A percentile compares a stretch with the other conserved stretches of the same genome.
phyloP scores from a whole-genome alignment of 2,888 invertebrate genomes.

The Conus canariensis region DNA sequence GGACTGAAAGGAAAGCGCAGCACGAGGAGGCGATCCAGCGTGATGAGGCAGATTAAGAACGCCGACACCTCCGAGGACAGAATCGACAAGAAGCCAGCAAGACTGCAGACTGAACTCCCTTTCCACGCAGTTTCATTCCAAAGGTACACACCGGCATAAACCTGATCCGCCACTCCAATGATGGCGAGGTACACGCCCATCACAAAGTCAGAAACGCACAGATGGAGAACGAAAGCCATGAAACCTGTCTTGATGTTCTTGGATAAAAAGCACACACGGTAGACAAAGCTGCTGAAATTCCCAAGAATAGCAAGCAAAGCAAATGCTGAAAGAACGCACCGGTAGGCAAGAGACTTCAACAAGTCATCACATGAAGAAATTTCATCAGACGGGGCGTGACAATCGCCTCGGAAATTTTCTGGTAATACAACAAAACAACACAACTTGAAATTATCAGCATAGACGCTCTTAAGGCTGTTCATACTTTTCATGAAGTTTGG shows the following conservation, averaged over 20 bases:
- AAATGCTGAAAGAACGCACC: conserved; percentile 29
- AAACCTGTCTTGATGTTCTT: conserved; percentile 36
- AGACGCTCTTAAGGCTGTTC: not conserved
- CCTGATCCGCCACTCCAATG: conserved; percentile 17
- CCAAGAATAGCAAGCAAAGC: conserved; percentile 38
- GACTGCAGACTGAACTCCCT: not conserved
- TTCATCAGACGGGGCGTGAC: conserved; percentile 41
- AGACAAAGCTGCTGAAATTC: conserved; percentile 40
- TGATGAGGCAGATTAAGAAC: conserved; percentile 23
- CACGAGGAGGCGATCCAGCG: not conserved
- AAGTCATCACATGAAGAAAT: conserved; percentile 45
- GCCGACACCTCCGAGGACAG: conserved; percentile 21
- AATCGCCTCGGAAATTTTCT: conserved; percentile 3
- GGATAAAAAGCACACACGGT: conserved; percentile 30
- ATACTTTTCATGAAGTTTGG: not conserved
- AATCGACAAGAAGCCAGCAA: not conserved
- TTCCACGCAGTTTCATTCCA: conserved; percentile 4
- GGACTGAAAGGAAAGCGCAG: conserved; percentile 8
- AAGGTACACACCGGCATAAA: not conserved
- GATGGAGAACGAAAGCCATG: conserved; percentile 38
- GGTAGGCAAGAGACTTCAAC: not conserved
- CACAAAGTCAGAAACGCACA: conserved; percentile 44
- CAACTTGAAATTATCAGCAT: conserved; percentile 41
- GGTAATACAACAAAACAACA: conserved; percentile 44
- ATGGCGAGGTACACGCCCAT: conserved; percentile 47